These are phyloP conservation scores for Cygnus atratus DNA, from an alignment of 2,113 vertebrate genomes.

Conservation along the genomic window DNA sequence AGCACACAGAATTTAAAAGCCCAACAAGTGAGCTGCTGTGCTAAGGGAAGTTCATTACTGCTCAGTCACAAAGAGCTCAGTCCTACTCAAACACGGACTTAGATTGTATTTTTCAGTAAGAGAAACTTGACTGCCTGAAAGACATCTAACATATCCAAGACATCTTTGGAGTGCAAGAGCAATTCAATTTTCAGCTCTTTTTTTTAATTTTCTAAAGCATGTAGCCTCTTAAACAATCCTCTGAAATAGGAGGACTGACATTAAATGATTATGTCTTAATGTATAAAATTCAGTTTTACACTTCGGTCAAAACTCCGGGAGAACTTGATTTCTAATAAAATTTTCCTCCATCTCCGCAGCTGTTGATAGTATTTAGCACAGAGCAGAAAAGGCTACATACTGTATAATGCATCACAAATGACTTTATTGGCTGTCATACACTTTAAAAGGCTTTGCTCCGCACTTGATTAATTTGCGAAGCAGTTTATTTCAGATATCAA, in stretches of 20 bases:
- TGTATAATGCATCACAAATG: not conserved
- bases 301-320: not conserved
- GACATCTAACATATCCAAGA: not conserved
- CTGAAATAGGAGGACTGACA: conserved; percentile 2
- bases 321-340: conserved; percentile 12
- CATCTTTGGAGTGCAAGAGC: not conserved
- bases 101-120: not conserved
- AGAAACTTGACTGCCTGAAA: not conserved
- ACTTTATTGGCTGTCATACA: not conserved
- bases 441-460: conserved; percentile 35
- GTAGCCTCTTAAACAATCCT: conserved; percentile 18
- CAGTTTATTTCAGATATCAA: conserved; percentile 16
- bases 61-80: not conserved
- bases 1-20: not conserved
- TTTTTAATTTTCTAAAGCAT: not conserved
- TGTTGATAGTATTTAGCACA: not conserved
- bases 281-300: conserved; percentile 43
- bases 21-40: not conserved
- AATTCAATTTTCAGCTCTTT: not conserved
- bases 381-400: not conserved
- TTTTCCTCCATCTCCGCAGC: not conserved
- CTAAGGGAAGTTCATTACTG: not conserved
- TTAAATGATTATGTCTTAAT: not conserved
- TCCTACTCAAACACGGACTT: not conserved
- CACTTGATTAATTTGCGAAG: conserved; percentile 38